Base-by-base conservation (phyloP, 2,888 invertebrate genomes). In the Spodoptera picta region DNA sequence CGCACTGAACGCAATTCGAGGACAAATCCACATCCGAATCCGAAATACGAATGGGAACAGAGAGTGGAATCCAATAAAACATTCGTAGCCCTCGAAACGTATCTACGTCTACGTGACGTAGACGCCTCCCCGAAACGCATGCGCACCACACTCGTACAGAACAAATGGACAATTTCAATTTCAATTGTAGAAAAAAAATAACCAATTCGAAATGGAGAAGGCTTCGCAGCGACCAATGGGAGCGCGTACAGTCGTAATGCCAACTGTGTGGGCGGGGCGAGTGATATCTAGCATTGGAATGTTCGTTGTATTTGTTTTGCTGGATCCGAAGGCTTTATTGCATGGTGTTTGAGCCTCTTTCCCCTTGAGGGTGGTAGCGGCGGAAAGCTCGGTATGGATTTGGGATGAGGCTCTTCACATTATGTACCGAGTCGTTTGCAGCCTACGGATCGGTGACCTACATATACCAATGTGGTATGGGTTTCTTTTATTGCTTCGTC, bases 261-360 rank as follows among this genome's bases (percentile, higher is more conserved):
- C 95, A 87, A 94, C 94, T 95, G 95, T 93, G 92, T 89, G 90
- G 94, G 94, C 93, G 95, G 90, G 81, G 94, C 92, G 87, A 95
- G 89, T 95, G 95, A 95, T 95, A 95, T 95, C 95, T 95, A 92
- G 93, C 92, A 95, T 95, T 95, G 94, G 94, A 94, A 94, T 94
- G 94, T 90, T 89, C 90, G 87, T 92, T 90, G 93, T 94, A 94
- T 94, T 94, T 94, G 94, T 94, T 93, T 93, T 94, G 94, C 89
- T 85, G 85, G 90, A 90, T 93, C 80, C 87, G 91, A 90, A 94
- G 92, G 93, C 94, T 95, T 88, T 95, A 95, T 92, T 90, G 93
- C 95, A 83, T 83, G 87, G 94, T 81, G 86, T 90, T 92, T 92
- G 93, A 90, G 94, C 86, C 90, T 91, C 91, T 94, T 94, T 94